A percentile compares a stretch with the other conserved stretches of the same genome.
These are phyloP conservation scores for Acanthis flammea DNA, from an alignment of 2,797 vertebrate species.

Conservation along the genomic window DNA sequence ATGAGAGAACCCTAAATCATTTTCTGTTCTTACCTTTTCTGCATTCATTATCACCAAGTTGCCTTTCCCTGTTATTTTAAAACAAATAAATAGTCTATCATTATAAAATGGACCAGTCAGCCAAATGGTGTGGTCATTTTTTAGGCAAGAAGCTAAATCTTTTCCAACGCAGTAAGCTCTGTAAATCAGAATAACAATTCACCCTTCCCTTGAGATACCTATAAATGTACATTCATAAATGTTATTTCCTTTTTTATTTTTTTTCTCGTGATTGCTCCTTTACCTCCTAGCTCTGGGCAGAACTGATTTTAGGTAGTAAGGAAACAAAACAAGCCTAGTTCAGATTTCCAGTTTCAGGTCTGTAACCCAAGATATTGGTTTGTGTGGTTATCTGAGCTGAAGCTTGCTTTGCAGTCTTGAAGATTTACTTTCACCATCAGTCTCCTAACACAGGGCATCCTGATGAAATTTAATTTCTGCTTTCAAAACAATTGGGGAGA, in stretches of 20 bases:
- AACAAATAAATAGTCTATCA: neutral
- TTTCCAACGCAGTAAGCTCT: neutral
- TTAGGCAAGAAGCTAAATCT: neutral
- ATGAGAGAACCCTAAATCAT: neutral
- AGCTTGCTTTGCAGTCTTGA: neutral
- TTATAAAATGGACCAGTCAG: neutral
- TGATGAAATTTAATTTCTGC: neutral
- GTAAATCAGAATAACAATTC: neutral
- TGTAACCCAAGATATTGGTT: neutral
- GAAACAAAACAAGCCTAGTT: neutral
- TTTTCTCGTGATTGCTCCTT: neutral
- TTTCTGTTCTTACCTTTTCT: slow-evolving; percentile 17
- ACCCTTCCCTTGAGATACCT: neutral
- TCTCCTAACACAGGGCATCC: neutral
- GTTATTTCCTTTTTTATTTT: neutral
- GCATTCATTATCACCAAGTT: neutral
- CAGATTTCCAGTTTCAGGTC: neutral
- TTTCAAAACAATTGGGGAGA: neutral
- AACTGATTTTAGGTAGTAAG: neutral
- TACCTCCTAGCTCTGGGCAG: neutral
- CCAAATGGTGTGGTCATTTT: neutral
- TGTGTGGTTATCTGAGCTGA: neutral
- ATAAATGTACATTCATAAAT: neutral
- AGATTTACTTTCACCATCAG: neutral
- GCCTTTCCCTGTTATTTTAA: neutral